Evolutionary conservation across 2,797 vertebrate genomes (phyloP).

Genomic region (Lacerta viridis): DNA sequence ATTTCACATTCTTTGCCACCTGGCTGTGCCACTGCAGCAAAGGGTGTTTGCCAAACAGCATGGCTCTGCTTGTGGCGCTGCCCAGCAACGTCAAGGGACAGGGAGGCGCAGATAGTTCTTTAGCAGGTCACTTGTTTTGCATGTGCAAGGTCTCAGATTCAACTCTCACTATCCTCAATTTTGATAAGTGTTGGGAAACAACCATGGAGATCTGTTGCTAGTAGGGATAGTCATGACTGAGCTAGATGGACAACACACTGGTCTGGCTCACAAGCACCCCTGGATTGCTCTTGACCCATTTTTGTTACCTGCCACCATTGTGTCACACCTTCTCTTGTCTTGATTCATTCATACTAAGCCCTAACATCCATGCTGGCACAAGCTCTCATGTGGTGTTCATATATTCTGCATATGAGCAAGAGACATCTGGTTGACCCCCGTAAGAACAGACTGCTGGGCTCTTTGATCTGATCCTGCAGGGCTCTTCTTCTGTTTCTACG

Average conservation of each 20-base stretch:
- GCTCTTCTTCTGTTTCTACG: not conserved
- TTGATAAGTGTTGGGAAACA: not conserved
- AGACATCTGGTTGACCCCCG: not conserved
- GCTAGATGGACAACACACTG: not conserved
- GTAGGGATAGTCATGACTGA: no score
- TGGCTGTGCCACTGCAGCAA: not conserved
- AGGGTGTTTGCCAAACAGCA: not conserved
- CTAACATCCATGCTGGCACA: not conserved
- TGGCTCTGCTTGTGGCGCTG: not conserved
- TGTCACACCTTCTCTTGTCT: not conserved
- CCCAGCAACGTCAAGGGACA: not conserved
- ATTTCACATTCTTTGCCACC: constrained; percentile 4
- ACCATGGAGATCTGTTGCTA: not conserved
- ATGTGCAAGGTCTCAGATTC: not conserved
- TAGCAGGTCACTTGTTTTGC: not conserved
- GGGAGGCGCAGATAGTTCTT: not conserved
- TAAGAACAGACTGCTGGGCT: not conserved
- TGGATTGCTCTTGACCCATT: not conserved
- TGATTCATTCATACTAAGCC: no score
- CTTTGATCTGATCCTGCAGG: not conserved
- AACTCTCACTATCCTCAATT: not conserved
- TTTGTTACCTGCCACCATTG: not conserved
- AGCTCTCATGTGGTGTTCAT: not conserved
- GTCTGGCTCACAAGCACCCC: not conserved
- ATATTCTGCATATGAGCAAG: not conserved